Evolutionary conservation across 2,888 invertebrate species (phyloP).

Genomic region (Siphonodentalium dalli): DNA sequence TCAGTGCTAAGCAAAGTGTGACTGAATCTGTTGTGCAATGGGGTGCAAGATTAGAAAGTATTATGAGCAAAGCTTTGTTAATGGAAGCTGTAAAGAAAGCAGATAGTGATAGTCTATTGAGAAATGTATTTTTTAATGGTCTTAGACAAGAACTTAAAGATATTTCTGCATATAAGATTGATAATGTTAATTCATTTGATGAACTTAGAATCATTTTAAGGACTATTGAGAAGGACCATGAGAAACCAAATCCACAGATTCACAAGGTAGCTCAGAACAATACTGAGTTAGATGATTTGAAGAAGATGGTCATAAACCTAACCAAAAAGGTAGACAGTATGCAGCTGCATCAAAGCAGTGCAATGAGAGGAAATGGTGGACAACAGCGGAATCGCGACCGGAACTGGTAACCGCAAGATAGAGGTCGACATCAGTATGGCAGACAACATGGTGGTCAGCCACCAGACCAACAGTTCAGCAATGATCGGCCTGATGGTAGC

Average conservation of each 20-base stretch:
- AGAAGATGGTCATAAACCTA: too few relatives aligned
- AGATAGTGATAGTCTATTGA: slow-evolving; percentile 1
- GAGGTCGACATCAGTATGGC: too few relatives aligned
- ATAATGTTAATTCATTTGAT: slow-evolving; percentile 1
- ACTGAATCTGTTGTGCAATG: slow-evolving; percentile 10
- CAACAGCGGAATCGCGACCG: too few relatives aligned
- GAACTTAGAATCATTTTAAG: not conserved
- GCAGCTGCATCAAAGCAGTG: too few relatives aligned
- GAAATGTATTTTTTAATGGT: slow-evolving; percentile 6
- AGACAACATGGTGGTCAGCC: too few relatives aligned
- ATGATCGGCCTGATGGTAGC: too few relatives aligned
- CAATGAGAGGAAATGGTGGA: too few relatives aligned
- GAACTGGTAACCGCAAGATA: too few relatives aligned
- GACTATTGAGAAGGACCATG: slow-evolving; percentile 2
- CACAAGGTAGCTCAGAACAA: too few relatives aligned
- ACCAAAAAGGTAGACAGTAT: too few relatives aligned
- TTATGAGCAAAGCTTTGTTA: not conserved
- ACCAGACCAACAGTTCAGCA: too few relatives aligned
- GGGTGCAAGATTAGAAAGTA: slow-evolving; percentile 9
- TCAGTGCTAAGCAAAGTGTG: not conserved
- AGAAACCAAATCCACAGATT: not conserved
- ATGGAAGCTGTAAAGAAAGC: not conserved
- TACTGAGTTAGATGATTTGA: too few relatives aligned
- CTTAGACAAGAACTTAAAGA: not conserved
- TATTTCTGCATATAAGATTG: not conserved